Conservation (phyloP, 2,797 vertebrate genomes). For the Leptatherina wallacei region DNA sequence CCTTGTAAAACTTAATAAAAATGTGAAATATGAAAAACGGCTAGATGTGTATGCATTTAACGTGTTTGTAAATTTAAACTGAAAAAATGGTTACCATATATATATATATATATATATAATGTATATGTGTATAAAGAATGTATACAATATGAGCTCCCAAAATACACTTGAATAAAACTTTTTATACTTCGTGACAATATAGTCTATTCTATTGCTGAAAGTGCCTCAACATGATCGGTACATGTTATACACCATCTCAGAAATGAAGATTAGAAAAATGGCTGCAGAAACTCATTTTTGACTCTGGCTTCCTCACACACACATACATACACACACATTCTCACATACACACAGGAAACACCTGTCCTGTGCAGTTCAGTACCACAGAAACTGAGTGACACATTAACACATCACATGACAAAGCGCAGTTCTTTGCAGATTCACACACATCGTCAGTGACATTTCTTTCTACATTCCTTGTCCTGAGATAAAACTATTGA, state of each 20-base stretch:
- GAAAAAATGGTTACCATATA: too few species aligned
- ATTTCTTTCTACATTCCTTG: slow-evolving; percentile 6
- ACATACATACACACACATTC: slow-evolving; percentile 27
- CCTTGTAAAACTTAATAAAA: too few species aligned
- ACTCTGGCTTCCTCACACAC: background rate
- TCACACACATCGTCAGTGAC: slow-evolving; percentile 20
- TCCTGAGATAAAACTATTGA: background rate
- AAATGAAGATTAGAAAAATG: slow-evolving; percentile 7
- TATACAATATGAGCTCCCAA: too few species aligned
- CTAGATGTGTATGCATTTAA: too few species aligned
- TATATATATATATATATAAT: too few species aligned
- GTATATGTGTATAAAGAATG: too few species aligned
- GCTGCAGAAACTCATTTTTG: slow-evolving; percentile 1
- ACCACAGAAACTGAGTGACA: slow-evolving; percentile 76
- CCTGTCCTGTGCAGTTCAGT: slow-evolving; percentile 75
- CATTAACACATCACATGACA: slow-evolving; percentile 46
- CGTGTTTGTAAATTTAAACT: too few species aligned
- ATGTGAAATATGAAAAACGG: too few species aligned
- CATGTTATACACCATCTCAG: background rate
- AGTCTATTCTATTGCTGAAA: too few species aligned
- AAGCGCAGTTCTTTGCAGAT: slow-evolving; percentile 31
- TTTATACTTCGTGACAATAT: too few species aligned
- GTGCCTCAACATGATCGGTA: too few species aligned
- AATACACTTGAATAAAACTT: too few species aligned
- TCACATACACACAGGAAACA: slow-evolving; percentile 81